Conservation (phyloP, 2,888 invertebrate species). For the Hypselothyrea guttata region DNA sequence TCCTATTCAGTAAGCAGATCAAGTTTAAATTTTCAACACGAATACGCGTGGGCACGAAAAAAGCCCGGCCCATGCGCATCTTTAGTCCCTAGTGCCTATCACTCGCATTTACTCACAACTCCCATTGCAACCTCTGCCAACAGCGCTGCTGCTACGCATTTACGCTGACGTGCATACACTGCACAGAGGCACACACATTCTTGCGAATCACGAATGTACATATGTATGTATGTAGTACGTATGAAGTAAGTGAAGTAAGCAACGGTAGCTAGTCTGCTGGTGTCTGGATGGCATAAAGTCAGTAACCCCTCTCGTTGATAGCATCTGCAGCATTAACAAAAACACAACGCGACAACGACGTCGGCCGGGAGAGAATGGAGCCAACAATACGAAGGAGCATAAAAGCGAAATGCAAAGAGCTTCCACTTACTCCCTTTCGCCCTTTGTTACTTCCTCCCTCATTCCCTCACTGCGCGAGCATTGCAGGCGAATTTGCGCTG, state of each 20-base stretch:
- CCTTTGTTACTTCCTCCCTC: too few relatives aligned
- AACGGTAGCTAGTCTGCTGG: constrained; percentile 48
- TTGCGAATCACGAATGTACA: constrained; percentile 4
- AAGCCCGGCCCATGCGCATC: too few relatives aligned
- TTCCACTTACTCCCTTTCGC: too few relatives aligned
- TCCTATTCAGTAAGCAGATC: too few relatives aligned
- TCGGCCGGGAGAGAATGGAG: constrained; percentile 37
- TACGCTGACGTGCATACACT: constrained; percentile 25
- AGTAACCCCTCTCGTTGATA: constrained; percentile 75
- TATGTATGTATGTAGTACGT: constrained; percentile 4
- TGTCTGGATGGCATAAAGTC: constrained; percentile 73
- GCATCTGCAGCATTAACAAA: constrained; percentile 29
- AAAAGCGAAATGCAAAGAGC: constrained; percentile 15
- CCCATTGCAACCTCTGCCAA: constrained; percentile 32
- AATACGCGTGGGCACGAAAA: too few relatives aligned
- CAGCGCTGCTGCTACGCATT: constrained; percentile 42
- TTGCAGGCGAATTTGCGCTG: constrained; percentile 57
- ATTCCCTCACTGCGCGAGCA: constrained; percentile 19
- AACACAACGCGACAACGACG: constrained; percentile 19
- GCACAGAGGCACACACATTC: constrained; percentile 9
- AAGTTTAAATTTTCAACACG: too few relatives aligned
- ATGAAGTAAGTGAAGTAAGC: too few relatives aligned
- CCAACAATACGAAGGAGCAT: constrained; percentile 31
- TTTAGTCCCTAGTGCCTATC: constrained; percentile 4
- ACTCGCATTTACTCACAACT: constrained; percentile 44